Evolutionary conservation across 2,113 vertebrate species (phyloP).

Genomic region (Steatornis caripensis): DNA sequence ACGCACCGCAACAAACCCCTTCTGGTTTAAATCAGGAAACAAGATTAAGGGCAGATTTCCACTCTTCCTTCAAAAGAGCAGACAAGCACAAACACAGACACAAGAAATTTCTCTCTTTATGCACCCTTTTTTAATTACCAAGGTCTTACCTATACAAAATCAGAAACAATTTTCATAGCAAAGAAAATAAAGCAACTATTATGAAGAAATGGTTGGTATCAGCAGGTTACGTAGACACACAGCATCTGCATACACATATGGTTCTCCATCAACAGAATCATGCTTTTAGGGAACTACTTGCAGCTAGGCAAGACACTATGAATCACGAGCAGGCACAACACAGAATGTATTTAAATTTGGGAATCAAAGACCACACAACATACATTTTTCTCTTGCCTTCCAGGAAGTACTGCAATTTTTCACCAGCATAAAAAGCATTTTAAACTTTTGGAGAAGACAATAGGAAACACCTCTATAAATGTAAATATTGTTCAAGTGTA

Average conservation of each 20-base stretch:
- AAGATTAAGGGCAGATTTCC: neutral
- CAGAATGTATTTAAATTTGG: constrained; percentile 61
- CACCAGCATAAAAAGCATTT: neutral
- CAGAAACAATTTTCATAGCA: neutral
- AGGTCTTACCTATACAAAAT: neutral
- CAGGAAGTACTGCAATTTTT: neutral
- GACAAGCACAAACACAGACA: neutral
- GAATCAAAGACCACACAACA: constrained; percentile 55
- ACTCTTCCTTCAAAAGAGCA: neutral
- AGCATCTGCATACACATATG: constrained; percentile 63
- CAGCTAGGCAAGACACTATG: constrained; percentile 62
- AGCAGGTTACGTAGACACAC: constrained; percentile 61
- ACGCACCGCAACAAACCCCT: neutral
- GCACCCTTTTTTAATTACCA: neutral
- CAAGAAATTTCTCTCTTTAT: neutral
- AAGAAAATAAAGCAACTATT: constrained; percentile 22
- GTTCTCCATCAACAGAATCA: constrained; percentile 58
- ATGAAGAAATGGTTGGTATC: constrained; percentile 42
- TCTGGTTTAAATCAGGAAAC: neutral
- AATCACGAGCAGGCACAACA: constrained; percentile 65
- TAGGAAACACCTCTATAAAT: neutral
- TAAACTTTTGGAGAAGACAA: constrained; percentile 7
- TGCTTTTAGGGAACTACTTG: constrained; percentile 61
- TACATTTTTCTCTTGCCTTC: constrained; percentile 37
- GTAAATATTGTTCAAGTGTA: neutral